Conservation (phyloP, 2,888 invertebrate genomes). For the Drosophila sordidula region DNA sequence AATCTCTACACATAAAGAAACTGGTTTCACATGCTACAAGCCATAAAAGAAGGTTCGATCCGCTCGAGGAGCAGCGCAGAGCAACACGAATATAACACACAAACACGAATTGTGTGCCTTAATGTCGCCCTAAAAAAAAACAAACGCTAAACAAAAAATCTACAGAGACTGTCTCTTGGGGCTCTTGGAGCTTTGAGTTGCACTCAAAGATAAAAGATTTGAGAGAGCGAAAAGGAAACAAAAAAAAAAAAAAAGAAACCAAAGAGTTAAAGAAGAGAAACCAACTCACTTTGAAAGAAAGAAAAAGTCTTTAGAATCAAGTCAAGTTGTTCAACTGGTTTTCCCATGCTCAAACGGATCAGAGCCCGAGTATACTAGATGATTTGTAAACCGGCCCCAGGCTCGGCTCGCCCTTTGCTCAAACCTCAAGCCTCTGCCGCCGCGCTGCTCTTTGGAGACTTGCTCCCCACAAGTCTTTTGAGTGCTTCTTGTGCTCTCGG, state of each 20-base stretch:
- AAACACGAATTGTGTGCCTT: conserved; percentile 56
- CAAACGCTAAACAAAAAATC: conserved; percentile 2
- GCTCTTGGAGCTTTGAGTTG: conserved; percentile 38
- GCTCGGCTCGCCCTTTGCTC: conserved; percentile 58
- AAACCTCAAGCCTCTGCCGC: conserved; percentile 2
- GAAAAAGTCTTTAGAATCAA: conserved; percentile 80
- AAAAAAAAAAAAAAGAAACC: conserved; percentile 6
- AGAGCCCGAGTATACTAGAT: conserved; percentile 19
- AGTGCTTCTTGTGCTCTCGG: conserved; percentile 14
- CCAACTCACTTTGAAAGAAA: conserved; percentile 71
- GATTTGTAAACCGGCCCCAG: conserved; percentile 56
- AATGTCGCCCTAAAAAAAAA: conserved; percentile 63
- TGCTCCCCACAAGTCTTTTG: not conserved
- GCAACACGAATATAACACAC: conserved; percentile 57
- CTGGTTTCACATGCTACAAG: conserved; percentile 65
- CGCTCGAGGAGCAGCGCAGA: conserved; percentile 43
- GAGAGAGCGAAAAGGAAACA: conserved; percentile 7
- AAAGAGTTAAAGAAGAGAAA: conserved; percentile 10
- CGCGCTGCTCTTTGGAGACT: conserved; percentile 51
- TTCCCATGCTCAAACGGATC: conserved; percentile 27
- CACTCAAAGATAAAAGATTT: conserved; percentile 47
- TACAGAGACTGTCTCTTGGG: conserved; percentile 10
- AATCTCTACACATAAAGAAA: conserved; percentile 72
- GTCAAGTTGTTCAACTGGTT: conserved; percentile 81
- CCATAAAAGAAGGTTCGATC: conserved; percentile 68